Evolutionary conservation across 2,113 vertebrate species (phyloP).

Genomic region (Archocentrus centrarchus): DNA sequence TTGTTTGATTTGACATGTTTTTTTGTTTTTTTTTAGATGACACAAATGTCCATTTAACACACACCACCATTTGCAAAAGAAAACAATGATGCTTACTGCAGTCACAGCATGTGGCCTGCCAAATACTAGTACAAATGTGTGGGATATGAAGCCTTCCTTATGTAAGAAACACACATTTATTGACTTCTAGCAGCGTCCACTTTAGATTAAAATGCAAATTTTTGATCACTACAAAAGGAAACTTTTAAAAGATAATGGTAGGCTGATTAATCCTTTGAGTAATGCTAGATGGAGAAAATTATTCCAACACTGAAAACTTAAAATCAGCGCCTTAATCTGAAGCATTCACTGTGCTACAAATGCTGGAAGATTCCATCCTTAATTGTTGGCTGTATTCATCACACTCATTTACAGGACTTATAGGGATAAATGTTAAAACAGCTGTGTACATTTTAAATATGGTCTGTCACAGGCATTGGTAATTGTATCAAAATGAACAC

Average conservation of each 20-base stretch:
- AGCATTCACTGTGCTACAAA: background rate
- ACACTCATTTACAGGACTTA: background rate
- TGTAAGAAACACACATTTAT: background rate
- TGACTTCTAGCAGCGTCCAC: background rate
- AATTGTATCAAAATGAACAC: background rate
- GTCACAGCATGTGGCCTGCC: background rate
- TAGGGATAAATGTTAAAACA: background rate
- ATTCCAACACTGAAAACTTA: too few species aligned
- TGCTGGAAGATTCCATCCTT: background rate
- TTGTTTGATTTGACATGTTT: background rate
- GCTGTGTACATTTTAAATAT: background rate
- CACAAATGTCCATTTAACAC: background rate
- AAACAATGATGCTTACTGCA: background rate
- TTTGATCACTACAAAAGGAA: background rate
- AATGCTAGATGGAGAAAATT: background rate
- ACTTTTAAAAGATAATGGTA: background rate
- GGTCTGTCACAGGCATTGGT: background rate
- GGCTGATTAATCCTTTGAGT: background rate
- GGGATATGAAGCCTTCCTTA: background rate
- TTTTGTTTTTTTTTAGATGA: background rate
- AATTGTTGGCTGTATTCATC: too few species aligned
- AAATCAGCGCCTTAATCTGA: background rate
- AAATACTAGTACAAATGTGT: conserved; percentile 1
- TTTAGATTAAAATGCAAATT: background rate
- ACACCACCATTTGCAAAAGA: background rate